Evolutionary conservation across 2,113 vertebrate species (phyloP).

Genomic region (Psettodes erumei): DNA sequence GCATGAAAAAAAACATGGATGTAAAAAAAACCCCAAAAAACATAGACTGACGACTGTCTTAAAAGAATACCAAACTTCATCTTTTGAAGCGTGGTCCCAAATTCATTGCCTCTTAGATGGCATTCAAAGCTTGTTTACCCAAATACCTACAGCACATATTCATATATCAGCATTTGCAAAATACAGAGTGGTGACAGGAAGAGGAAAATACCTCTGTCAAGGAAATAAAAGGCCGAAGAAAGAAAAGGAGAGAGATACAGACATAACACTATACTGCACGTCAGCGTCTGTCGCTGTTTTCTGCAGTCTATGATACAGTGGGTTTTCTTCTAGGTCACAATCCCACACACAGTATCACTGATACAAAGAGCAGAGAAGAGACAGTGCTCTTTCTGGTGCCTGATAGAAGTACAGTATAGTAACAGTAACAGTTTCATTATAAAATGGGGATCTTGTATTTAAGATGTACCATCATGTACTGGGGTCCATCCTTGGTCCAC

Average conservation of each 20-base stretch:
- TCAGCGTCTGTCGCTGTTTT: background rate
- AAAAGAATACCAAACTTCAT: slow-evolving; percentile 24
- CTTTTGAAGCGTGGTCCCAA: slow-evolving; percentile 48
- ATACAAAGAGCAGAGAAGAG: background rate
- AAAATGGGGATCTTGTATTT: background rate
- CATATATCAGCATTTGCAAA: slow-evolving; percentile 25
- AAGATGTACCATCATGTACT: background rate
- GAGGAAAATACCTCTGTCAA: slow-evolving; percentile 36
- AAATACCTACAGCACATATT: slow-evolving; percentile 45
- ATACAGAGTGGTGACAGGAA: slow-evolving; percentile 31
- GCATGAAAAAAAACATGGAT: slow-evolving; percentile 31
- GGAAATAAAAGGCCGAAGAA: slow-evolving; percentile 43
- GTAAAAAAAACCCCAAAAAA: slow-evolving; percentile 28
- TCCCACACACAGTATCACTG: slow-evolving; percentile 1
- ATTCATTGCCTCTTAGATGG: slow-evolving; percentile 19
- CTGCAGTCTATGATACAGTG: background rate
- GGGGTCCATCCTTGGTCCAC: background rate
- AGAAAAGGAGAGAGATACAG: slow-evolving; percentile 12
- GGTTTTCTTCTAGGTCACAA: slow-evolving; percentile 2
- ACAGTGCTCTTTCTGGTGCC: background rate
- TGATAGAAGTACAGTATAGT: background rate
- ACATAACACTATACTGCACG: background rate
- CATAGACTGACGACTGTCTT: slow-evolving; percentile 38
- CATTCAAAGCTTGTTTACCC: slow-evolving; percentile 59
- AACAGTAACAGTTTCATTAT: background rate